phyloP scores from a whole-genome alignment of 2,113 vertebrate species.

The Pluvianellus socialis region DNA sequence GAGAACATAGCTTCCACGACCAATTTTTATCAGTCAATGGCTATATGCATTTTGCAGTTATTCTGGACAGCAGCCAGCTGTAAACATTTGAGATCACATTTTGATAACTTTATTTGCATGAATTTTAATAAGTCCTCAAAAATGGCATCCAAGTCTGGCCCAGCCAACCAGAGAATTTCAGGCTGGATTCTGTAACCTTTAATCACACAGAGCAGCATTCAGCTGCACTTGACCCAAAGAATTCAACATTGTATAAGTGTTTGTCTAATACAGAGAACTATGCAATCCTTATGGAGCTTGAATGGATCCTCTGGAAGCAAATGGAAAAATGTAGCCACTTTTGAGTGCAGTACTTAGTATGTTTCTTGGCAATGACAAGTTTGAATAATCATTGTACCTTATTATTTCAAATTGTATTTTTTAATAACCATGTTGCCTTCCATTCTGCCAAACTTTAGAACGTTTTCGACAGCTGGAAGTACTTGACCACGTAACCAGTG shows the following conservation, averaged over 20 bases:
- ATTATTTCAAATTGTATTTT: neutral
- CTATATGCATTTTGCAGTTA: neutral
- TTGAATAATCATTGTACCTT: neutral
- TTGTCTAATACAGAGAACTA: neutral
- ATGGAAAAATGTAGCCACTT: neutral
- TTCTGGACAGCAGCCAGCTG: neutral
- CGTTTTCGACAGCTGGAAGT: constrained; percentile 71
- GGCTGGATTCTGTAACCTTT: neutral
- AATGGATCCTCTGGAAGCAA: neutral
- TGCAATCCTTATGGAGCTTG: neutral
- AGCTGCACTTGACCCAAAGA: neutral
- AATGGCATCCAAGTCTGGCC: neutral
- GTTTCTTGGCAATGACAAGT: neutral
- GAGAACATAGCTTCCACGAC: neutral
- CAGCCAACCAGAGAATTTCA: neutral
- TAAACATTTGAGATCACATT: neutral
- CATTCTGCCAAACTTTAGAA: constrained; percentile 31
- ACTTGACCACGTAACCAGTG: constrained; percentile 35
- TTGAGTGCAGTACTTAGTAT: neutral
- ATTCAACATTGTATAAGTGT: neutral
- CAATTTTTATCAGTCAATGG: neutral
- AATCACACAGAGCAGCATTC: neutral
- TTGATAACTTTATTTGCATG: neutral
- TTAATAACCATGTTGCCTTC: neutral
- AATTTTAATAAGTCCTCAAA: neutral